These are phyloP conservation scores for Seira ritae DNA, from an alignment of 2,888 invertebrate genomes.

Conservation along the genomic window DNA sequence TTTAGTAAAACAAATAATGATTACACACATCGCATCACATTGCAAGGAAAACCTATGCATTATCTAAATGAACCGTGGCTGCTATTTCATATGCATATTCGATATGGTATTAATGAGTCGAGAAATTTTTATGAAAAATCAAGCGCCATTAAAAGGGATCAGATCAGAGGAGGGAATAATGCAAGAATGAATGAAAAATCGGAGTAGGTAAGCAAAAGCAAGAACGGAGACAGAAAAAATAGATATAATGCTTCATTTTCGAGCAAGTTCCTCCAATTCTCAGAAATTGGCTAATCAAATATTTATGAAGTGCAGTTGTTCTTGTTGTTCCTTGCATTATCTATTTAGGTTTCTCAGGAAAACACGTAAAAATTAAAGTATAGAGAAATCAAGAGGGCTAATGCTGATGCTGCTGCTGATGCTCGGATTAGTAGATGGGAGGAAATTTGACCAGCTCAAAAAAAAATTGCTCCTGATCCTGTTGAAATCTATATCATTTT, in stretches of 20 bases:
- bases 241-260: conserved; percentile 28
- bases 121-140: conserved; percentile 45
- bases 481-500: conserved; percentile 12
- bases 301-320: conserved; percentile 61
- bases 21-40: conserved; percentile 44
- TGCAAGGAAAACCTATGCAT: too few relatives aligned
- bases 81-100: conserved; percentile 36
- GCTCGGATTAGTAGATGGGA: neutral
- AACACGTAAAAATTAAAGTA: conserved; percentile 15
- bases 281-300: conserved; percentile 61
- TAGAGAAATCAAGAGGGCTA: neutral
- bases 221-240: neutral
- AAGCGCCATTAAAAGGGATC: conserved; percentile 38
- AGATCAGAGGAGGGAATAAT: too few relatives aligned
- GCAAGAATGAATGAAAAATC: conserved; percentile 19
- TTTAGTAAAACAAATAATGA: conserved; percentile 59
- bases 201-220: neutral
- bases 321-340: too few relatives aligned
- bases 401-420: neutral
- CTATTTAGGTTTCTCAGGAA: conserved; percentile 9
- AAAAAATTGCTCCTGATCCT: neutral
- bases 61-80: conserved; percentile 61
- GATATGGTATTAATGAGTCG: conserved; percentile 23
- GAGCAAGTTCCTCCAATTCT: conserved; percentile 35
- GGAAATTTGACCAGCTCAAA: conserved; percentile 8